Conservation (phyloP, 1,140 invertebrate species). For the Rhyzopertha dominica region DNA sequence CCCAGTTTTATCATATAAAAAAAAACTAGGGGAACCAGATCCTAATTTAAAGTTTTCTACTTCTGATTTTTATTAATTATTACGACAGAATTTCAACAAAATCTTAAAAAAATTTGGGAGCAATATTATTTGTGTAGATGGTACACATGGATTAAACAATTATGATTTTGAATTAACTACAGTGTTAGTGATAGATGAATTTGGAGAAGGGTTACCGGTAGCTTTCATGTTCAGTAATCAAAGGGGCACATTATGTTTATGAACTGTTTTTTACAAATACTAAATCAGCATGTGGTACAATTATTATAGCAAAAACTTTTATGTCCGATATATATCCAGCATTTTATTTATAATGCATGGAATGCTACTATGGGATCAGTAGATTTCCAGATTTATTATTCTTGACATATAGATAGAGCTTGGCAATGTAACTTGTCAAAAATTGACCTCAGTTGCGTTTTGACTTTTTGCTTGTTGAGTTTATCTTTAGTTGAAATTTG, state of each 20-base stretch:
- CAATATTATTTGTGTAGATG: constrained; percentile 18
- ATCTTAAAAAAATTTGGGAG: constrained; percentile 16
- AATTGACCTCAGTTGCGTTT: too few species aligned
- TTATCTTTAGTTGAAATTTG: too few species aligned
- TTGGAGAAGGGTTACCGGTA: constrained; percentile 19
- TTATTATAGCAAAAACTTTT: constrained; percentile 18
- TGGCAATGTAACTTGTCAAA: too few species aligned
- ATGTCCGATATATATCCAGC: constrained; percentile 24
- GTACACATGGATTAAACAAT: constrained; percentile 17
- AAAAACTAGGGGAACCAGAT: constrained; percentile 15
- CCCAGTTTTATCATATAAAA: constrained; percentile 18
- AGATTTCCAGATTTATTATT: too few species aligned
- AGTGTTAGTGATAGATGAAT: constrained; percentile 21
- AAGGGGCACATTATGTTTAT: constrained; percentile 16
- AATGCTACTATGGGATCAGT: too few species aligned
- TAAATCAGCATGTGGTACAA: constrained; percentile 6
- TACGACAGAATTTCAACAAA: constrained; percentile 16
- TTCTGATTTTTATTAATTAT: constrained; percentile 19
- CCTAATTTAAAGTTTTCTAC: constrained; percentile 5
- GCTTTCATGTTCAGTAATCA: constrained; percentile 20
- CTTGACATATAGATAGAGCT: too few species aligned
- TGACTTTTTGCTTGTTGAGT: too few species aligned
- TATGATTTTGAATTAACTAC: constrained; percentile 24
- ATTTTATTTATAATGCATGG: too few species aligned
- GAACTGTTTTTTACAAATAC: constrained; percentile 17